A percentile compares a stretch with the other conserved stretches of the same genome.
Evolutionary conservation across 2,113 vertebrate genomes (phyloP).

Genomic region (Gobio gobio): DNA sequence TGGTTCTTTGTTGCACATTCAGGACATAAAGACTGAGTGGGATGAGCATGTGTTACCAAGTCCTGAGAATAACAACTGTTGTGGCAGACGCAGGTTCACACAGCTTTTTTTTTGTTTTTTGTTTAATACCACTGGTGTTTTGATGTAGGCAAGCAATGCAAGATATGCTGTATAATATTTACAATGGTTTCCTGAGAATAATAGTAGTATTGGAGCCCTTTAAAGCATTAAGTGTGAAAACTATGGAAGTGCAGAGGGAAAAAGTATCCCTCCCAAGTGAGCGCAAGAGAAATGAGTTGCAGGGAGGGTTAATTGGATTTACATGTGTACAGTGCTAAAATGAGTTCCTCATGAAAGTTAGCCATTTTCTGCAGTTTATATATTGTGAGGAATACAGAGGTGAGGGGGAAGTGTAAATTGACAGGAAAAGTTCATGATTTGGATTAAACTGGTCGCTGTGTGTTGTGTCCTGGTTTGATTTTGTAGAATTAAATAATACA

Average conservation of each 20-base stretch:
- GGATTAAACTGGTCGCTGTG: not conserved
- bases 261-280: not conserved
- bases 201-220: not conserved
- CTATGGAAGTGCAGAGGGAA: not conserved
- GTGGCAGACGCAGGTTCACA: not conserved
- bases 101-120: not conserved
- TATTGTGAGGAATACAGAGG: not conserved
- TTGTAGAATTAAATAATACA: not conserved
- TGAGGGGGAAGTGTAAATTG: not conserved
- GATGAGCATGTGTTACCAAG: constrained; percentile 7
- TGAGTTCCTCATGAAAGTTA: not conserved
- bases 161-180: not conserved
- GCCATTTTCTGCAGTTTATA: constrained; percentile 5
- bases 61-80: constrained; percentile 16
- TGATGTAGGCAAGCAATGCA: not conserved
- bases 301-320: constrained; percentile 4
- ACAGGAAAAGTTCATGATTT: not conserved
- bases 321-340: constrained; percentile 10
- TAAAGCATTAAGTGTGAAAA: not conserved
- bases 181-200: not conserved
- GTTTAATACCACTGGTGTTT: not conserved
- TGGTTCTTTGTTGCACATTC: not conserved
- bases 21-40: not conserved
- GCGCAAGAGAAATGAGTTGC: not conserved
- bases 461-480: not conserved